These are phyloP conservation scores for Parapristionchus giblindavisi DNA, from an alignment of 2,888 invertebrate genomes.

Conservation along the genomic window DNA sequence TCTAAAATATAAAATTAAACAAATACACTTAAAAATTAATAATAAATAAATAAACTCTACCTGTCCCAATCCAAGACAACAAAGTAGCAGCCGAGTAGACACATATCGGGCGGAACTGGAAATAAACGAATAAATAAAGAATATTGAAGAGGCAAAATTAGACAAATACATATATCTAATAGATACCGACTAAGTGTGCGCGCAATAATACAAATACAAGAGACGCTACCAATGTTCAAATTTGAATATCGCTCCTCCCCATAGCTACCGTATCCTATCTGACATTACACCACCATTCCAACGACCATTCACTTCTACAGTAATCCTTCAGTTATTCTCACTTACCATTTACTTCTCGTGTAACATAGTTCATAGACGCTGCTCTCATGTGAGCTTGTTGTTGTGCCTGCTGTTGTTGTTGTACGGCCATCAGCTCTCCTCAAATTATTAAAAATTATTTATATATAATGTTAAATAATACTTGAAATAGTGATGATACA, in stretches of 20 bases:
- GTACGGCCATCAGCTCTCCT: constrained; percentile 1
- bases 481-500: no score
- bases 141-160: not conserved
- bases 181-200: not conserved
- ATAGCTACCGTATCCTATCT: not conserved
- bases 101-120: constrained; percentile 43
- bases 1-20: constrained; percentile 9
- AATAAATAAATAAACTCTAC: not conserved
- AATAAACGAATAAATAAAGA: not conserved
- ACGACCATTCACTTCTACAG: not conserved
- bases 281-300: not conserved
- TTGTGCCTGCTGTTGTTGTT: not conserved
- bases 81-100: constrained; percentile 48
- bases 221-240: no score
- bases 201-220: no score
- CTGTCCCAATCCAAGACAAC: constrained; percentile 49
- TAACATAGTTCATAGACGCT: not conserved
- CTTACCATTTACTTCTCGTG: not conserved
- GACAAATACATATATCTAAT: not conserved
- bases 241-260: no score
- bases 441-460: not conserved
- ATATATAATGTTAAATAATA: no score
- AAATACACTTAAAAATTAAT: not conserved
- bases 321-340: not conserved
- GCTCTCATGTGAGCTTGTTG: not conserved